Conservation (phyloP, 2,113 vertebrate genomes). For the Sclerurus mexicanus region DNA sequence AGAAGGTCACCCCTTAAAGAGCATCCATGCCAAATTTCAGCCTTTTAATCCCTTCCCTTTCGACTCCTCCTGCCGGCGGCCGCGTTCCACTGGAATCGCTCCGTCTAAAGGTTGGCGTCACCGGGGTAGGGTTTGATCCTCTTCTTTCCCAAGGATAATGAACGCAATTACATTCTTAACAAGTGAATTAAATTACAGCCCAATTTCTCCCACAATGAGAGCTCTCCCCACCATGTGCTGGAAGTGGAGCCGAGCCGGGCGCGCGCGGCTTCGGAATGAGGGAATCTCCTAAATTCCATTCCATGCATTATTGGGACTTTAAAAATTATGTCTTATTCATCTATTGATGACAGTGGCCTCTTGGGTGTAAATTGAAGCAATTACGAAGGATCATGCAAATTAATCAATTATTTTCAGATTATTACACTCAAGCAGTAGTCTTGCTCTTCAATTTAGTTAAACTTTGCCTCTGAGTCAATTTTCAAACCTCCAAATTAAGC, state of each 20-base stretch:
- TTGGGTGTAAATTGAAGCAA: conserved; percentile 61
- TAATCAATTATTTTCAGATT: conserved; percentile 71
- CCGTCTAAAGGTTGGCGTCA: neutral
- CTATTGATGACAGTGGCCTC: conserved; percentile 60
- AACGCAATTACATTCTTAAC: conserved; percentile 15
- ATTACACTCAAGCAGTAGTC: conserved; percentile 51
- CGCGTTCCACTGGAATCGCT: neutral
- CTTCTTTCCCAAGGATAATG: conserved; percentile 1
- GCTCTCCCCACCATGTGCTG: neutral
- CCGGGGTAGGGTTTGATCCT: neutral
- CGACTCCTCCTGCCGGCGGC: neutral
- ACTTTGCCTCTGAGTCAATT: conserved; percentile 64
- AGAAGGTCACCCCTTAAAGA: neutral
- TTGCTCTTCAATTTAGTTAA: conserved; percentile 56
- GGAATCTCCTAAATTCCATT: neutral
- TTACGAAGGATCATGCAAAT: conserved; percentile 66
- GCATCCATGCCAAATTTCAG: neutral
- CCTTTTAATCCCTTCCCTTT: neutral
- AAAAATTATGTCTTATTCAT: conserved; percentile 63
- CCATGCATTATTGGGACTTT: conserved; percentile 6
- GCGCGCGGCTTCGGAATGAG: neutral
- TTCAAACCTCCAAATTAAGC: conserved; percentile 49
- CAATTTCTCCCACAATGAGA: neutral
- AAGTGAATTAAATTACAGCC: conserved; percentile 21
- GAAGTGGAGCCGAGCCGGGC: neutral